Evolutionary conservation across 1,140 invertebrate genomes (phyloP).

Genomic region (Tetramorium simillimum): DNA sequence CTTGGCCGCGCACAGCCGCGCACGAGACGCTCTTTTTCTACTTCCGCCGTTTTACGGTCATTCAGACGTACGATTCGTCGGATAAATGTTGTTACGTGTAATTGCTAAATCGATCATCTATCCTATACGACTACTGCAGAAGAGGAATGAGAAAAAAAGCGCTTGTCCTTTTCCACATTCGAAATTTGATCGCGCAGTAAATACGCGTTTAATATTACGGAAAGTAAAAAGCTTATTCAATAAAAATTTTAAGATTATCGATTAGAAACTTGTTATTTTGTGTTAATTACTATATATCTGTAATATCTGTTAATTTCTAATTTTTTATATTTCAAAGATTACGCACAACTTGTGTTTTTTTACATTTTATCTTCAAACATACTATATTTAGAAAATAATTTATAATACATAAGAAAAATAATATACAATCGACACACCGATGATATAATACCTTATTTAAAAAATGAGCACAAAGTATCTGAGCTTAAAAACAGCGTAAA

Average conservation of each 20-base stretch:
- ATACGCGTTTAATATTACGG: background rate
- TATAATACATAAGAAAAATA: background rate
- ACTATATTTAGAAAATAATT: background rate
- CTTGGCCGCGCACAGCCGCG: too few species aligned
- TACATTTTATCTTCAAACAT: background rate
- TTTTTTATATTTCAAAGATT: background rate
- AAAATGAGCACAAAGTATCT: background rate
- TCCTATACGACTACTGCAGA: background rate
- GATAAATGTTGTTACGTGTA: conserved; percentile 24
- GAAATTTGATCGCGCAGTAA: background rate
- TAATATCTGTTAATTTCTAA: background rate
- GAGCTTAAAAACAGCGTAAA: background rate
- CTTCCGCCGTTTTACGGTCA: conserved; percentile 37
- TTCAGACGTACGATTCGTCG: conserved; percentile 24
- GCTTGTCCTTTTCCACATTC: background rate
- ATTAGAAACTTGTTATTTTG: background rate
- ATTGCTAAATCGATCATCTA: conserved; percentile 22
- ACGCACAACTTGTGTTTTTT: background rate
- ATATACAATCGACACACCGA: background rate
- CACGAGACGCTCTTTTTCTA: conserved; percentile 34
- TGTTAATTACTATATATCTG: background rate
- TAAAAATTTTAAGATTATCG: background rate
- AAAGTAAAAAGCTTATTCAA: background rate
- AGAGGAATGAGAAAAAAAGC: background rate
- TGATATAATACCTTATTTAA: background rate